These are phyloP conservation scores for Camelus dromedarius DNA, from an alignment of 2,113 vertebrate genomes.

Conservation along the genomic window DNA sequence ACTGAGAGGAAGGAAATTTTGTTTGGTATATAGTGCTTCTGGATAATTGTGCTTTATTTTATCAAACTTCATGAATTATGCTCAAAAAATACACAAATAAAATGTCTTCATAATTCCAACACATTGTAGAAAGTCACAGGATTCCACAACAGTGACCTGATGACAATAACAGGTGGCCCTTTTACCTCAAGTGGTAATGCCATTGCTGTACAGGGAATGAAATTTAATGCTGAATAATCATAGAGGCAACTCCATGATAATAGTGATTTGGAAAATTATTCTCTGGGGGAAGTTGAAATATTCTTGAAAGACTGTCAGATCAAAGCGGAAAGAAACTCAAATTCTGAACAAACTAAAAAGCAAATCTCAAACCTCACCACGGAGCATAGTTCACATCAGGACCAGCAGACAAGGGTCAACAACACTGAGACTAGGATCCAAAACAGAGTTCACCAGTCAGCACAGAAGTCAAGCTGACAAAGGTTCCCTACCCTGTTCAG, in stretches of 20 bases:
- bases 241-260: neutral
- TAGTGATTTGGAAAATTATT: neutral
- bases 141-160: neutral
- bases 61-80: neutral
- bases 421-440: neutral
- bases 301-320: neutral
- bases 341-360: conserved; percentile 4
- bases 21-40: neutral
- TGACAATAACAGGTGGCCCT: neutral
- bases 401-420: neutral
- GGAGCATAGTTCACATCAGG: neutral
- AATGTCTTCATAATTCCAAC: neutral
- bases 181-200: neutral
- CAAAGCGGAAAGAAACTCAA: neutral
- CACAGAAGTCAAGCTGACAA: conserved; percentile 38
- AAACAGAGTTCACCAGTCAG: conserved; percentile 1
- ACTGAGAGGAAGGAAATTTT: neutral
- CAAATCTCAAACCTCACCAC: neutral
- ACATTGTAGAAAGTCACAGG: neutral
- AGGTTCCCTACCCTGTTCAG: neutral
- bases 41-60: neutral
- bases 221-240: conserved; percentile 5
- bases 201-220: neutral
- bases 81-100: neutral
- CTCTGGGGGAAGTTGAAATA: neutral